Evolutionary conservation across 1,140 invertebrate genomes (phyloP), one percentile per base, ranked within the genome.

Genomic region (Musca domestica): DNA sequence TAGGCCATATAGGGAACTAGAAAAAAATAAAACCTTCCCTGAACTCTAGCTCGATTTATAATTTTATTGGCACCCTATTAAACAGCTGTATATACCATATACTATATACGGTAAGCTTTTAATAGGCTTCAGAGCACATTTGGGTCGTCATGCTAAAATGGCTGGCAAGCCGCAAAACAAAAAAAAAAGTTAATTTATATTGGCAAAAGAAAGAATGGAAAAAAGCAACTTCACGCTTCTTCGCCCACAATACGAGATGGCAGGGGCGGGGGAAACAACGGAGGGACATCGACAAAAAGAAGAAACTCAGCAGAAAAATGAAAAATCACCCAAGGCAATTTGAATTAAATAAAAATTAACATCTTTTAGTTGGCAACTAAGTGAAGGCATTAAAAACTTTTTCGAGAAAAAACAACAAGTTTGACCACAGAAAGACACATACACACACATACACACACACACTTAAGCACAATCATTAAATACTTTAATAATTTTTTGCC

Each of bases 81-180:
- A 30, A 30, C 27, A 30, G 3, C 3, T 30, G 3, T 30, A 30
- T 4, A 30, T 30, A 30, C 27, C 27, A 30, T 30, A 30, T 30
- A 30, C 3, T 4, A 30, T 41, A 41, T 41, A 41, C 2, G 6
- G 34, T 41, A 41, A 41, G 34, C 34, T 41, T 41, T 61, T 61
- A 61, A 61, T 61, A 61, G 27, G 56, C 56, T 61, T 61, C 56
- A 61, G 34, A 61, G 56, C 56, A 61, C 56, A 61, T 61, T 61
- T 61, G 56, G 56, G 56, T 61, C 56, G 56, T 61, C 56, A 61
- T 61, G 56, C 56, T 61, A 61, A 61, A 61, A 27, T 27, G 34
- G 34, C 56, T 41, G 34, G 34, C 34, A 41, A 41, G 34, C 34
- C 34, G 12, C 34, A 41, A 30, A 30, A n/a, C 4, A 41, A 41